Conservation (phyloP, 2,888 invertebrate species). For the Caenorhabditis imperialis region DNA sequence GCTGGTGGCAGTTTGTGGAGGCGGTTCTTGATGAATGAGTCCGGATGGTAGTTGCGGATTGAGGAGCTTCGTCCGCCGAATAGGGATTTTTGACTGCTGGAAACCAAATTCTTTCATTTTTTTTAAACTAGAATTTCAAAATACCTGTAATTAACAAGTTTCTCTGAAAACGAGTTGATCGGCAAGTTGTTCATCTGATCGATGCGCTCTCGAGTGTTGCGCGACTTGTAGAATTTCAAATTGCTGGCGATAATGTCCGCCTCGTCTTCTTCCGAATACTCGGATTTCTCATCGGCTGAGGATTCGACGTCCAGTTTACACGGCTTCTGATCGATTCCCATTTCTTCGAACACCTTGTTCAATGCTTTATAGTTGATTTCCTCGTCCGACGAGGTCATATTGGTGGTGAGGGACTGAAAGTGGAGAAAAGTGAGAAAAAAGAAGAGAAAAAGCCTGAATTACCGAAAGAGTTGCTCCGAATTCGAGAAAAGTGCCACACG, state of each 20-base stretch:
- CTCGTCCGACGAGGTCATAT: constrained; percentile 3
- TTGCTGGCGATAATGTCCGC: constrained; percentile 18
- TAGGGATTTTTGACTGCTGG: background rate
- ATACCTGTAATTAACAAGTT: constrained; percentile 26
- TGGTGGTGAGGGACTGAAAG: constrained; percentile 8
- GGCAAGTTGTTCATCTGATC: constrained; percentile 3
- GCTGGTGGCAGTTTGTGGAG: background rate
- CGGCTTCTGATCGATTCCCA: background rate
- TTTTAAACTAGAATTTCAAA: background rate
- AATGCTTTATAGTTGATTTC: constrained; percentile 8
- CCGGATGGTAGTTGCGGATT: background rate
- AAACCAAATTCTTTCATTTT: background rate
- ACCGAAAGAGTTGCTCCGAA: background rate
- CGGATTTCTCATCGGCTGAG: background rate
- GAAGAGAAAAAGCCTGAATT: background rate
- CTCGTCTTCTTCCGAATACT: constrained; percentile 10
- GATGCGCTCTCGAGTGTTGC: constrained; percentile 15
- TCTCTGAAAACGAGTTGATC: constrained; percentile 28
- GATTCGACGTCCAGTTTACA: background rate
- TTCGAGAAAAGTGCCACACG: constrained; percentile 19
- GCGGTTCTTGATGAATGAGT: background rate
- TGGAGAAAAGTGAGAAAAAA: constrained; percentile 1
- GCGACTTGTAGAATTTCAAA: constrained; percentile 1
- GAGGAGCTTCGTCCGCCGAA: background rate
- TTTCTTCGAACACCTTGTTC: constrained; percentile 3